Conservation (phyloP, 2,888 invertebrate genomes). For the Xestia c-nigrum region DNA sequence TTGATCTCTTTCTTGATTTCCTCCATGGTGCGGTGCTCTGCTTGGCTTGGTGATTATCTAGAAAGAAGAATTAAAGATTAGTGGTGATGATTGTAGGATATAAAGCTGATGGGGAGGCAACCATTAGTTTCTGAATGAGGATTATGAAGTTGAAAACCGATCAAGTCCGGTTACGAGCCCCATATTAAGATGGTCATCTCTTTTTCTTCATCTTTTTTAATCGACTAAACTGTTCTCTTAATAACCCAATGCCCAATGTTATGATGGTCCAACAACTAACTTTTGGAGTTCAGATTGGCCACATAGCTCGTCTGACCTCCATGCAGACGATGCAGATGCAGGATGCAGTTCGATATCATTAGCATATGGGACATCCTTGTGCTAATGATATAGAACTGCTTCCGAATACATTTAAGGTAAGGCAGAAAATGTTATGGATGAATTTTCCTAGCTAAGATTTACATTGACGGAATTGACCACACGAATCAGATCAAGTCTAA, state of each 20-base stretch:
- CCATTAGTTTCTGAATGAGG: background rate
- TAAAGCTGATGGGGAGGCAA: background rate
- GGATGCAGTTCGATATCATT: too few species aligned
- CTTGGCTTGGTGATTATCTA: conserved; percentile 64
- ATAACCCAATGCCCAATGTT: background rate
- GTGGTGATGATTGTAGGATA: background rate
- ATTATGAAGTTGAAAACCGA: background rate
- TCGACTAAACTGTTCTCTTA: background rate
- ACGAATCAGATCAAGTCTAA: background rate
- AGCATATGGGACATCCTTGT: background rate
- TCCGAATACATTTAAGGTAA: background rate
- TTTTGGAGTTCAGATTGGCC: too few species aligned
- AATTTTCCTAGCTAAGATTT: background rate
- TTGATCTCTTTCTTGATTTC: conserved; percentile 86
- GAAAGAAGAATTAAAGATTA: conserved; percentile 52
- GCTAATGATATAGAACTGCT: background rate
- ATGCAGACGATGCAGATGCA: too few species aligned
- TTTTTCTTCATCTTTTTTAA: too few species aligned
- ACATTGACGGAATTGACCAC: background rate
- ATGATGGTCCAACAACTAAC: too few species aligned
- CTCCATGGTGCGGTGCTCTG: conserved; percentile 71
- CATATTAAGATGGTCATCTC: too few species aligned
- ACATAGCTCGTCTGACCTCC: too few species aligned
- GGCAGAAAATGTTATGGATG: background rate
- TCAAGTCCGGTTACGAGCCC: background rate